These are phyloP conservation scores for Catagonus wagneri DNA, from an alignment of 2,113 vertebrate genomes.

Conservation along the genomic window DNA sequence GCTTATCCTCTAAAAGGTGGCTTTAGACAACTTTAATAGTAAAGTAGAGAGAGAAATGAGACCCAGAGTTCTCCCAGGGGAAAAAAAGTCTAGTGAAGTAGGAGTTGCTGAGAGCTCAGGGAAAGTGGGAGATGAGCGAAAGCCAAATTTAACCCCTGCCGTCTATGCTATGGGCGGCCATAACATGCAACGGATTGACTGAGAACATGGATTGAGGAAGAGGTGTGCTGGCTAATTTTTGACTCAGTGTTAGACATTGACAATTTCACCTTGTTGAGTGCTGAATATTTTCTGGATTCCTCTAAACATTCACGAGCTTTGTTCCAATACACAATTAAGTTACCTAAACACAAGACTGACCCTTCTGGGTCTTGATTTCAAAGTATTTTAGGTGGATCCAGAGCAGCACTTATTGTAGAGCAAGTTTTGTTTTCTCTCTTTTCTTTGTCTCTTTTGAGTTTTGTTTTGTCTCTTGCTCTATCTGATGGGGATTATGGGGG, in stretches of 20 bases:
- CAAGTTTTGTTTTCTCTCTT: neutral
- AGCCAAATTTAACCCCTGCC: neutral
- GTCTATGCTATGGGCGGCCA: neutral
- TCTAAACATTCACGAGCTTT: neutral
- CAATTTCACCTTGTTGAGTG: neutral
- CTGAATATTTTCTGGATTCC: neutral
- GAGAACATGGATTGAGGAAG: neutral
- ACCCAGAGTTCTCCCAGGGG: neutral
- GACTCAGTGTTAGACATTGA: neutral
- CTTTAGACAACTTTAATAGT: neutral
- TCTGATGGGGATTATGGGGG: neutral
- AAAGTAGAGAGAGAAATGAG: neutral
- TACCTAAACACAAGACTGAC: neutral
- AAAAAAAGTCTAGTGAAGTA: neutral
- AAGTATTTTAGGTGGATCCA: neutral
- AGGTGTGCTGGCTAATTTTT: neutral
- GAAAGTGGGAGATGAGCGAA: neutral
- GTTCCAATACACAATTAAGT: neutral
- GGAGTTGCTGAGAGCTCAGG: neutral
- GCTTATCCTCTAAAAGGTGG: neutral
- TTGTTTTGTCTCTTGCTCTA: neutral
- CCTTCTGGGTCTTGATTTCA: neutral
- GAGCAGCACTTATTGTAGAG: neutral
- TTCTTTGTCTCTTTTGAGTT: too few relatives aligned
- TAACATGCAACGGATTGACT: neutral